Evolutionary conservation across 2,888 invertebrate species (phyloP).

Genomic region (Boloria euphrosyne): DNA sequence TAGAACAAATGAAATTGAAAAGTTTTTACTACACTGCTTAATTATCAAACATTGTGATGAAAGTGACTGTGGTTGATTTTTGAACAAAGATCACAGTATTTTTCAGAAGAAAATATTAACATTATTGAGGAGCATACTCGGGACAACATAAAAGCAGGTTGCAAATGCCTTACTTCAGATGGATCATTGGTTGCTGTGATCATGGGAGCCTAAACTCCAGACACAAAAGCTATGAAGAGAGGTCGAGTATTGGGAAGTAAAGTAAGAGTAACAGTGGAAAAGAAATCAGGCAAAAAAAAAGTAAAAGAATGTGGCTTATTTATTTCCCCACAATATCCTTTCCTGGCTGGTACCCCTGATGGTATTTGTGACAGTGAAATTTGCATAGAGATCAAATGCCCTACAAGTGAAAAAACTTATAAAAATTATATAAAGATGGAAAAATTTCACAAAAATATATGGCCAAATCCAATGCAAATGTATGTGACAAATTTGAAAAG

Average conservation of each 20-base stretch:
- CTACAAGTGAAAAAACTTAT: conserved; percentile 30
- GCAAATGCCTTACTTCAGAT: conserved; percentile 20
- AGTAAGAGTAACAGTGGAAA: not conserved
- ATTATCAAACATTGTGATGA: not conserved
- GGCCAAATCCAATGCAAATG: conserved; percentile 38
- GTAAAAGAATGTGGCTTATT: too few species aligned
- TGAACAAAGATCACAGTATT: not conserved
- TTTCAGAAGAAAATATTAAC: not conserved
- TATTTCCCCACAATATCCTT: too few species aligned
- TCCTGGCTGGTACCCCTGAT: conserved; percentile 38
- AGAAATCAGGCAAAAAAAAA: conserved; percentile 9
- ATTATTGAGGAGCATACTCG: conserved; percentile 25
- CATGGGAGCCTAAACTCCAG: conserved; percentile 38
- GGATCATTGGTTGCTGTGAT: conserved; percentile 37
- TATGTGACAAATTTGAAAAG: conserved; percentile 8
- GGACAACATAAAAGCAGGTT: conserved; percentile 28
- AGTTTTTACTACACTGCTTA: conserved; percentile 1
- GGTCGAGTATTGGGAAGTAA: conserved; percentile 14
- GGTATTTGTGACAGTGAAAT: conserved; percentile 35
- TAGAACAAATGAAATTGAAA: not conserved
- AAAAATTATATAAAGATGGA: conserved; percentile 37
- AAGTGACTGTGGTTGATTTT: not conserved
- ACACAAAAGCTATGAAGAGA: conserved; percentile 22
- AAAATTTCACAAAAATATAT: conserved; percentile 29
- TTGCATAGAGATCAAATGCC: conserved; percentile 38